phyloP scores from a whole-genome alignment of 2,888 invertebrate genomes.

The Luperina testacea region DNA sequence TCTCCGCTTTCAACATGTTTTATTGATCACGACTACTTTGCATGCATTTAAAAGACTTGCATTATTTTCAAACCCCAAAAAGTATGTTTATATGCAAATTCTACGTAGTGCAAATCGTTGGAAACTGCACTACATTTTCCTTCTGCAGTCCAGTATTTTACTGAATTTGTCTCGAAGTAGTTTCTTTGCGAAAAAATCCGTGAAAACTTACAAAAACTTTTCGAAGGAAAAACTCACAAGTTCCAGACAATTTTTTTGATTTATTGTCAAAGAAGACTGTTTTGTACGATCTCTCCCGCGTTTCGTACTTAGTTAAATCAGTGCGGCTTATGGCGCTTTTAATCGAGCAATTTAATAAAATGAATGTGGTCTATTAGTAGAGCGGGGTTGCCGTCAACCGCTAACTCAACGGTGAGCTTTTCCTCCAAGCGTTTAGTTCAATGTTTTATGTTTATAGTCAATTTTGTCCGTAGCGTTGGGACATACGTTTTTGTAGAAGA shows the following conservation, averaged over 20 bases:
- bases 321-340: constrained; percentile 78
- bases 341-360: constrained; percentile 83
- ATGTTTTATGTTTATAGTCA: constrained; percentile 57
- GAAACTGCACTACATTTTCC: not conserved
- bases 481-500: constrained; percentile 7
- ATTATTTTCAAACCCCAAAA: constrained; percentile 21
- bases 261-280: constrained; percentile 60
- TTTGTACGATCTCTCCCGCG: constrained; percentile 55
- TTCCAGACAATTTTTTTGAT: constrained; percentile 50
- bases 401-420: constrained; percentile 54
- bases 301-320: constrained; percentile 71
- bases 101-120: not conserved
- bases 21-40: constrained; percentile 10
- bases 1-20: not conserved
- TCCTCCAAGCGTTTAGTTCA: constrained; percentile 56
- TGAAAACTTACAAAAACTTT: constrained; percentile 45
- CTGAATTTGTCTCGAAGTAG: constrained; percentile 26
- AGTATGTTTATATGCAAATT: constrained; percentile 10
- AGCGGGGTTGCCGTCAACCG: constrained; percentile 61
- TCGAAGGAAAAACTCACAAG: constrained; percentile 41
- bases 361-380: constrained; percentile 78
- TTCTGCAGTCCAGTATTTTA: constrained; percentile 30
- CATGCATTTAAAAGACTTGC: constrained; percentile 29
- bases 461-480: constrained; percentile 11
- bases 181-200: constrained; percentile 27